phyloP scores from a whole-genome alignment of 2,113 vertebrate species.

The Sebastes schlegelii region DNA sequence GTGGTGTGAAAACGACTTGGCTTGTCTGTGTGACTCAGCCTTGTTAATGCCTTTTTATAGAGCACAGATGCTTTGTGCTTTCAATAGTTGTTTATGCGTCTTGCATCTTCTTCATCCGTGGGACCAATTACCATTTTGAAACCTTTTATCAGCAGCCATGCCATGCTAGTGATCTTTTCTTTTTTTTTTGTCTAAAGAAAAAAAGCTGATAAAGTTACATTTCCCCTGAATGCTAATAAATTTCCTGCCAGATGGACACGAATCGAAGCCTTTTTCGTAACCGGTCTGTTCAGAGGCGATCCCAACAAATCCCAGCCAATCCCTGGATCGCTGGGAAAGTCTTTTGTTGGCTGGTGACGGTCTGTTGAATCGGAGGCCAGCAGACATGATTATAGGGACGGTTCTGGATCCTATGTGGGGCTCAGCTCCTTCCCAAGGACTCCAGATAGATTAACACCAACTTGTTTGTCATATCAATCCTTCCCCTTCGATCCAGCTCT shows the following conservation, averaged over 20 bases:
- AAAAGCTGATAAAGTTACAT: slow-evolving; percentile 19
- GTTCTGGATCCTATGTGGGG: slow-evolving; percentile 27
- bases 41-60: slow-evolving; percentile 38
- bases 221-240: slow-evolving; percentile 46
- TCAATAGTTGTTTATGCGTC: slow-evolving; percentile 45
- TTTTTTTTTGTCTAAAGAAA: not conserved
- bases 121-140: slow-evolving; percentile 51
- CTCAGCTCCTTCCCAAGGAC: slow-evolving; percentile 25
- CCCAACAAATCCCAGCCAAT: slow-evolving; percentile 45
- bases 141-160: slow-evolving; percentile 45
- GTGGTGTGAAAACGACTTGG: slow-evolving; percentile 38
- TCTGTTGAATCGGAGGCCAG: slow-evolving; percentile 48
- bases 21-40: slow-evolving; percentile 42
- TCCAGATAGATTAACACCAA: slow-evolving; percentile 36
- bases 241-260: slow-evolving; percentile 56
- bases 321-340: slow-evolving; percentile 49
- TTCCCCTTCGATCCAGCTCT: slow-evolving; percentile 1
- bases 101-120: slow-evolving; percentile 40
- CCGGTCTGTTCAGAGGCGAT: slow-evolving; percentile 43
- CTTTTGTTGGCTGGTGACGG: slow-evolving; percentile 49
- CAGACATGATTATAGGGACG: slow-evolving; percentile 50
- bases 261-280: slow-evolving; percentile 26
- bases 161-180: slow-evolving; percentile 16
- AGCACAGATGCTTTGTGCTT: slow-evolving; percentile 46
- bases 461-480: slow-evolving; percentile 19